phyloP scores from a whole-genome alignment of 2,797 vertebrate species.

The Orestias chungarensis region DNA sequence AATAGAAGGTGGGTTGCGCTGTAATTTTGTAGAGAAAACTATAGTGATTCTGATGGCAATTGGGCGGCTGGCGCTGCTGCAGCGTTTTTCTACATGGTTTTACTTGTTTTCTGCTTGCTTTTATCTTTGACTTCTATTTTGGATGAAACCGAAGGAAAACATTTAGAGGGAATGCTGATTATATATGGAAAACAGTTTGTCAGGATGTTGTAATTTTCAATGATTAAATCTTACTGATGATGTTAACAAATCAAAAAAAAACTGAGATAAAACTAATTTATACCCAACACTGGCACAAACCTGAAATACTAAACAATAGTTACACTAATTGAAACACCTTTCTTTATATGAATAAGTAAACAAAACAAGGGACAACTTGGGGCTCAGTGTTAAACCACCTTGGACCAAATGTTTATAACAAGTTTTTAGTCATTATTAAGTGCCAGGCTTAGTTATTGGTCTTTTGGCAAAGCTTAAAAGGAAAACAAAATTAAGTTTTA shows the following conservation, averaged over 20 bases:
- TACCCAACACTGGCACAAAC: background rate
- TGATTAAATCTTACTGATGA: background rate
- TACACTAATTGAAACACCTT: background rate
- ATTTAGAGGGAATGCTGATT: background rate
- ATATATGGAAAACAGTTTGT: background rate
- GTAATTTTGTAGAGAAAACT: slow-evolving; percentile 22
- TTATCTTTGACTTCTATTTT: slow-evolving; percentile 16
- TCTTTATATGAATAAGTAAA: background rate
- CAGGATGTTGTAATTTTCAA: slow-evolving; percentile 1
- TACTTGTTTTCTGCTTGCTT: slow-evolving; percentile 20
- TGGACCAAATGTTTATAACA: background rate
- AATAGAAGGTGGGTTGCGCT: slow-evolving; percentile 13
- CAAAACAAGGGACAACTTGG: background rate
- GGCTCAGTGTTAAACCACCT: background rate
- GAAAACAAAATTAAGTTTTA: background rate
- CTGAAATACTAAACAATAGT: background rate
- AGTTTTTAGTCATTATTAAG: background rate
- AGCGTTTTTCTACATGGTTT: slow-evolving; percentile 25
- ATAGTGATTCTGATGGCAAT: slow-evolving; percentile 10
- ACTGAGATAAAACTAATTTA: background rate
- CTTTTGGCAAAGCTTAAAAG: slow-evolving; percentile 5
- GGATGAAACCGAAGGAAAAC: slow-evolving; percentile 10
- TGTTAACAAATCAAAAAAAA: background rate
- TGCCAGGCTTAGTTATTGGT: slow-evolving; percentile 7
- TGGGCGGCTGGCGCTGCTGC: background rate